Evolutionary conservation across 2,797 vertebrate species (phyloP), one percentile per base, ranked within the genome.

Genomic region (Manis crassicaudata): DNA sequence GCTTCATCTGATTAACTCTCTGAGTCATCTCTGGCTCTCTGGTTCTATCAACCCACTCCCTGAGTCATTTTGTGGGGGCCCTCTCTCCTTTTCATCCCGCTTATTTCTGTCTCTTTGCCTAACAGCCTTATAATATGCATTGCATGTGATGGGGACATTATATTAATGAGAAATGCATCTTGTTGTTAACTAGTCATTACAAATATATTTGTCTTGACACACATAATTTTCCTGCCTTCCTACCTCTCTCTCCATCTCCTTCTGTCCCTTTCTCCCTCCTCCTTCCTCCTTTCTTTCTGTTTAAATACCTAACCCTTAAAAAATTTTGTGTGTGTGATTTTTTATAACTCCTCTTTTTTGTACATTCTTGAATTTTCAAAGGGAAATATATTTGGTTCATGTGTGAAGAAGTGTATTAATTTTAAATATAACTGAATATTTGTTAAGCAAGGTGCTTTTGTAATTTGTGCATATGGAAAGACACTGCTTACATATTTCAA

Each of bases 361-460:
- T 85, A 43, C 14, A 82, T 76, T 68, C 3, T 70, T 79, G 20
- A 88, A 87, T 73, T 87, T 95, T 79, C 29, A 43, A 46, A 80
- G 67, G 46, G 90, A 60, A 94, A 94, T 83, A 50, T 2, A 63
- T 63, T 91, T 68, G 32, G 3, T 85, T 93, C 29, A 32, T 79
- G 23, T 52, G 21, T 80, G 40, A 85, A 86, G 40, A 79, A 92
- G 6, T 79, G 8, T 18, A 75, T 76, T 25, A 25, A 70, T 77
- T 97, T 81, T 89, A 73, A 81, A 37, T 73, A 80, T 18, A 79
- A 29, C 6, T 67, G 46, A 93, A 77, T 90, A 40, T 68, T 80
- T 94, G 43, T 46, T 92, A 83, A 72, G 58, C n/a, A 77, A 86
- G 23, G 43, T 68, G 65, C 5, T 76, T 86, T 90, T 32, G 25